Percentiles rank a stretch among this genome's conserved stretches.
phyloP scores from a whole-genome alignment of 2,113 vertebrate species.

The Chinchilla lanigera region DNA sequence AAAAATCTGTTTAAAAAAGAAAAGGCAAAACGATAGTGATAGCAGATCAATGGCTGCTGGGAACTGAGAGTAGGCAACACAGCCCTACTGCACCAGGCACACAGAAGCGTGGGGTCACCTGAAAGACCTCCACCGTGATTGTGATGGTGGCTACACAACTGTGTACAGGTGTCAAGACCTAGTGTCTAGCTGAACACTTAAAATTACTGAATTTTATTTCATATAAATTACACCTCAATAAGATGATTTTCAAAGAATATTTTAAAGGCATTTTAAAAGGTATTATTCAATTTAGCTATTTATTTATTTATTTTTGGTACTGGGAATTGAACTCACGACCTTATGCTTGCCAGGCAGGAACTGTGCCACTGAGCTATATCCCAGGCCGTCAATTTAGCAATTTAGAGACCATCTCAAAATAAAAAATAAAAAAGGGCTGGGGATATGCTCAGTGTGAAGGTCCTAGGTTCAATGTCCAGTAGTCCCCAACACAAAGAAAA shows the following conservation, averaged over 20 bases:
- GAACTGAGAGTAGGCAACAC: not conserved
- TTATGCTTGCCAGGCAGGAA: too few relatives aligned
- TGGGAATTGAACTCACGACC: too few relatives aligned
- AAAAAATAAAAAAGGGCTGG: not conserved
- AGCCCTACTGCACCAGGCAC: not conserved
- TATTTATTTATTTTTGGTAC: too few relatives aligned
- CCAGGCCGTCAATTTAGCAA: not conserved
- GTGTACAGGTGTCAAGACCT: not conserved
- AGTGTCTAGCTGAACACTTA: conserved; percentile 18
- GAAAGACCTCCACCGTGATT: not conserved
- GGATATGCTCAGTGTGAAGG: not conserved
- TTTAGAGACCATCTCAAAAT: not conserved
- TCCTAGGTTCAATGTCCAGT: not conserved
- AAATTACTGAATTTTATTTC: conserved; percentile 10
- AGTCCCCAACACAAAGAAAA: not conserved
- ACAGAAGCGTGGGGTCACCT: not conserved
- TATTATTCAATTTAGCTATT: not conserved
- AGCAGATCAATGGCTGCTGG: not conserved
- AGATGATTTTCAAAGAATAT: not conserved
- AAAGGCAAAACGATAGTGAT: not conserved
- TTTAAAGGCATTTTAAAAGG: not conserved
- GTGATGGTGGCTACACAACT: not conserved
- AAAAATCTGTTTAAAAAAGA: not conserved
- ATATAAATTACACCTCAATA: not conserved
- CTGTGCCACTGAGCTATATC: too few relatives aligned